Conservation (phyloP, 2,113 vertebrate genomes). For the Psophia crepitans region DNA sequence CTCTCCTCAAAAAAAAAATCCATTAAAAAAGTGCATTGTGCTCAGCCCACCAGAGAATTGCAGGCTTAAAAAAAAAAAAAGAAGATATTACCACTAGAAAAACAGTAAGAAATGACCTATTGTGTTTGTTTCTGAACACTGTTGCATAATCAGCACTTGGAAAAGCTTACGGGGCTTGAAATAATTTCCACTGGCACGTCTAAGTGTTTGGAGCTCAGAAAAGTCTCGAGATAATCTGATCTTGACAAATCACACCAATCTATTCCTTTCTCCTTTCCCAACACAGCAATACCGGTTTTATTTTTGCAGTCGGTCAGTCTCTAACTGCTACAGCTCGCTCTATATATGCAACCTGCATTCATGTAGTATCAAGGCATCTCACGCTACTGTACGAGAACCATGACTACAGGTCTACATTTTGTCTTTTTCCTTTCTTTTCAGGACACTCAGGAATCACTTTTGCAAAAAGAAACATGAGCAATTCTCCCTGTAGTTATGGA, state of each 20-base stretch:
- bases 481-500: background rate
- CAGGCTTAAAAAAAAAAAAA: background rate
- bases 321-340: background rate
- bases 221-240: background rate
- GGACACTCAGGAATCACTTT: background rate
- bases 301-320: background rate
- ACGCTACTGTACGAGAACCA: background rate
- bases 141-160: background rate
- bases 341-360: rapidly evolving
- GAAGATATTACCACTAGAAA: background rate
- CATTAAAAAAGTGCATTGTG: background rate
- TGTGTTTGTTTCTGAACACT: background rate
- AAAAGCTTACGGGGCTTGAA: background rate
- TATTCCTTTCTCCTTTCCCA: background rate
- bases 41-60: background rate
- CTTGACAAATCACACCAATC: background rate
- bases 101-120: background rate
- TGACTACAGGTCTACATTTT: background rate
- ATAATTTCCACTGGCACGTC: background rate
- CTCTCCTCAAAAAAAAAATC: background rate
- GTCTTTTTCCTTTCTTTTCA: background rate
- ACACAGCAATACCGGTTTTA: background rate
- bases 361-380: background rate
- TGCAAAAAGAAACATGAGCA: background rate
- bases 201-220: background rate